These are phyloP conservation scores for Propithecus coquereli DNA, from an alignment of 2,113 vertebrate species.

Conservation along the genomic window DNA sequence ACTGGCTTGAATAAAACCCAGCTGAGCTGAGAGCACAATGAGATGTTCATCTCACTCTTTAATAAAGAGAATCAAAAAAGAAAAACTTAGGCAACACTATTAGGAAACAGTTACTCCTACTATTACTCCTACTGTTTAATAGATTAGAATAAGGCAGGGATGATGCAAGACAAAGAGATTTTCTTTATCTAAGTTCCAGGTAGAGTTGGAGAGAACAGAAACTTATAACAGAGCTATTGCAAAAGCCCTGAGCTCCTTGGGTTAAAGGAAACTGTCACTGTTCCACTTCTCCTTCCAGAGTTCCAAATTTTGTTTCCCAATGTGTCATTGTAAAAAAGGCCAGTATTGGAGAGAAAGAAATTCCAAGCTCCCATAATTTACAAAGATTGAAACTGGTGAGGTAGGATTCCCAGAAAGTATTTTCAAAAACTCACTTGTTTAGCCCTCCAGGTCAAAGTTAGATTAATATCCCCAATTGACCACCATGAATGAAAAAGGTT, in stretches of 20 bases:
- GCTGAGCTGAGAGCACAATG: not conserved
- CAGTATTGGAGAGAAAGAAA: not conserved
- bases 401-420: not conserved
- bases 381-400: not conserved
- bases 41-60: not conserved
- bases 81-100: not conserved
- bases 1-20: not conserved
- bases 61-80: not conserved
- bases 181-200: not conserved
- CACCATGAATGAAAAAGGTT: not conserved
- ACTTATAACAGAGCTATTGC: not conserved
- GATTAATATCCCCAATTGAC: not conserved
- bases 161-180: not conserved
- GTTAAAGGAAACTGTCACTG: not conserved
- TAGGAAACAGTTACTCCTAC: not conserved
- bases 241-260: not conserved
- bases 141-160: not conserved
- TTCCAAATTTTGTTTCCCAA: not conserved
- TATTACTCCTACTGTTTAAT: not conserved
- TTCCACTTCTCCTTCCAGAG: not conserved
- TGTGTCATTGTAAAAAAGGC: not conserved
- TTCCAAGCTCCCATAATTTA: not conserved
- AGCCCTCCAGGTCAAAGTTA: slow-evolving; percentile 1
- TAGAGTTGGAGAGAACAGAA: not conserved
- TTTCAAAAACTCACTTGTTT: not conserved